phyloP scores from a whole-genome alignment of 2,797 vertebrate genomes.

The Hypotaenidia philippensis region DNA sequence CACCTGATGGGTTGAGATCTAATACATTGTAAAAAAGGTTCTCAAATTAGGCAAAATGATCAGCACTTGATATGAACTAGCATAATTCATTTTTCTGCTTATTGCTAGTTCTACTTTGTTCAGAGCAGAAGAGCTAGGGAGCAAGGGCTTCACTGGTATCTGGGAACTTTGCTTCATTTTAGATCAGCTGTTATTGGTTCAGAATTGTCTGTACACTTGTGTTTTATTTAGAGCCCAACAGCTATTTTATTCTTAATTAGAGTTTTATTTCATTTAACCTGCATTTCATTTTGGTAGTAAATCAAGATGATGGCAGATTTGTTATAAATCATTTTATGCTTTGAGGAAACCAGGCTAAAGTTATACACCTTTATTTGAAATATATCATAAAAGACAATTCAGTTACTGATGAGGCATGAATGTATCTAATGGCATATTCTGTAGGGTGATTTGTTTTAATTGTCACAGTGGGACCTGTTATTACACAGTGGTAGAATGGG shows the following conservation, averaged over 20 bases:
- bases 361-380: constrained; percentile 82
- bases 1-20: background rate
- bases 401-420: constrained; percentile 92
- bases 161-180: background rate
- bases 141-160: background rate
- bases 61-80: background rate
- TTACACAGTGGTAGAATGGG: constrained; percentile 88
- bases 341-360: constrained; percentile 10
- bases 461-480: constrained; percentile 90
- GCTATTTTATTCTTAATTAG: constrained; percentile 48
- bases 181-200: constrained; percentile 4
- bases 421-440: constrained; percentile 86
- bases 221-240: constrained; percentile 54
- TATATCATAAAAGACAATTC: constrained; percentile 89
- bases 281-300: constrained; percentile 42
- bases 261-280: constrained; percentile 15
- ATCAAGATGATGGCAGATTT: background rate
- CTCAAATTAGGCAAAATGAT: background rate
- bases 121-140: background rate
- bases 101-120: background rate
- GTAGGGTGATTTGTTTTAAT: constrained; percentile 94
- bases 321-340: constrained; percentile 55
- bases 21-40: background rate
- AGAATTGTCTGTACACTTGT: background rate
- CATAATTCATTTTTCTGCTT: background rate